A percentile compares a stretch with the other conserved stretches of the same genome.
phyloP scores from a whole-genome alignment of 2,113 vertebrate species.

The Arothron firmamentum region DNA sequence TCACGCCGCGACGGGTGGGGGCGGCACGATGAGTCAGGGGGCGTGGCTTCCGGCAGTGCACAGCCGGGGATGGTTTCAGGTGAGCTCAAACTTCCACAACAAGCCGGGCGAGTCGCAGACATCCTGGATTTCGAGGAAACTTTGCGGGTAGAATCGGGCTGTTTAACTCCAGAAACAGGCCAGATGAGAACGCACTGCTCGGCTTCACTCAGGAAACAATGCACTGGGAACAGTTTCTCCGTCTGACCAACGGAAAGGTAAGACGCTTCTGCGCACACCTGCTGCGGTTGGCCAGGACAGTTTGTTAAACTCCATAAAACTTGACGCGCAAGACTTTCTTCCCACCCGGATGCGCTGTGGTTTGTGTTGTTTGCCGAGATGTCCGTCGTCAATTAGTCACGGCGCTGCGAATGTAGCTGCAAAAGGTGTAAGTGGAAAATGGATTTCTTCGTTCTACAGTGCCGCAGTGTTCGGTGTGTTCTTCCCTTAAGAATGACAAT shows the following conservation, averaged over 20 bases:
- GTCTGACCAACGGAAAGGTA: constrained; percentile 72
- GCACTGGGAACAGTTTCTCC: constrained; percentile 76
- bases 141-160: background rate
- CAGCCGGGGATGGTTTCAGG: constrained; percentile 50
- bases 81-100: constrained; percentile 63
- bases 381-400: constrained; percentile 47
- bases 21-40: background rate
- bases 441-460: background rate
- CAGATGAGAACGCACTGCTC: constrained; percentile 26
- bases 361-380: constrained; percentile 20
- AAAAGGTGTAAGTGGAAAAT: background rate
- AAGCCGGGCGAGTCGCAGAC: constrained; percentile 24
- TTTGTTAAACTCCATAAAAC: too few relatives aligned
- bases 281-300: background rate
- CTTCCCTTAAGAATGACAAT: constrained; percentile 32
- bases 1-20: constrained; percentile 1
- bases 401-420: constrained; percentile 13
- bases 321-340: too few relatives aligned
- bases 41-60: constrained; percentile 15
- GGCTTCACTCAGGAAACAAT: constrained; percentile 48
- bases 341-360: constrained; percentile 1
- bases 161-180: background rate
- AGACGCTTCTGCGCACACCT: constrained; percentile 23
- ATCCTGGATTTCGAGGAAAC: background rate
- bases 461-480: constrained; percentile 3